A percentile compares a stretch with the other conserved stretches of the same genome.
phyloP scores from a whole-genome alignment of 2,113 vertebrate genomes.

The Bothrops jararaca region DNA sequence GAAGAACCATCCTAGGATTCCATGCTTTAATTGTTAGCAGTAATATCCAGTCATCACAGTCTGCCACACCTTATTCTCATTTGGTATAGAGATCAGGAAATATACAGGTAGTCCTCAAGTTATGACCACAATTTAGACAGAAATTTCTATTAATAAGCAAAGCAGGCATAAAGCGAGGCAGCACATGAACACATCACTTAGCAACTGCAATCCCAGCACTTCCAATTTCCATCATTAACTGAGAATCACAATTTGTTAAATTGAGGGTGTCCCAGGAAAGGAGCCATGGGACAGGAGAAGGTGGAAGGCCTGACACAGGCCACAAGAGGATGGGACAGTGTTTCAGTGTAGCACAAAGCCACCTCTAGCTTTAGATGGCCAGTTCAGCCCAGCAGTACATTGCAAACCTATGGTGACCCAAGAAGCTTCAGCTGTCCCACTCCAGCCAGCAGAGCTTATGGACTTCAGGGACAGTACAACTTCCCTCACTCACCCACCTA shows the following conservation, averaged over 20 bases:
- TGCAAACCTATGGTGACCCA: not conserved
- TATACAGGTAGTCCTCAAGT: not conserved
- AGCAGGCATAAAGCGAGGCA: not conserved
- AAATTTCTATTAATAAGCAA: not conserved
- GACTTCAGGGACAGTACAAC: not conserved
- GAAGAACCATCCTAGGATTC: not conserved
- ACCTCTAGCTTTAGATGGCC: not conserved
- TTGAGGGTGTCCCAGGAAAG: not conserved
- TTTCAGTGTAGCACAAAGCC: not conserved
- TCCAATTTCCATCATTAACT: not conserved
- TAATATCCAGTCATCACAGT: not conserved
- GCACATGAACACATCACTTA: not conserved
- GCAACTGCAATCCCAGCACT: not conserved
- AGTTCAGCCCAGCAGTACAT: not conserved
- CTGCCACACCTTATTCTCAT: not conserved
- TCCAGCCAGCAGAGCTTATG: not conserved
- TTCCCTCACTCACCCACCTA: not conserved
- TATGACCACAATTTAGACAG: too few species aligned
- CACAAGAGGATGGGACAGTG: not conserved
- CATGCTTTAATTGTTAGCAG: not conserved
- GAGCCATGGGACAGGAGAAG: not conserved
- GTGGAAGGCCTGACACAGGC: not conserved
- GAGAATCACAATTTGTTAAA: not conserved
- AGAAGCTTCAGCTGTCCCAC: not conserved
- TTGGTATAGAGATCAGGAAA: not conserved